These are phyloP conservation scores for Craniophora ligustri DNA, from an alignment of 2,888 invertebrate species.

Conservation along the genomic window DNA sequence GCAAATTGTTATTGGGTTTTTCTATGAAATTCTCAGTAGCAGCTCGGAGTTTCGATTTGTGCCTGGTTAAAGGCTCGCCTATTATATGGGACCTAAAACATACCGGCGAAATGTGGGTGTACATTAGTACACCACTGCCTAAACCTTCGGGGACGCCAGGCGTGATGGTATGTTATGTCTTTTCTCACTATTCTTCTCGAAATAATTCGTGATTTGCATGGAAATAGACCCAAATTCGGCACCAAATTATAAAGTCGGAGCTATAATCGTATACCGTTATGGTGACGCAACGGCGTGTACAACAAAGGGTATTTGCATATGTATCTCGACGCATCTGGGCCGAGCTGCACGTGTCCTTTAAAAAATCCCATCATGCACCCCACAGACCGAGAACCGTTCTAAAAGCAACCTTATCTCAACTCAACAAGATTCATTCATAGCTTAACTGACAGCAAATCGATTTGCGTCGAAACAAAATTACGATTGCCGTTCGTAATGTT, in stretches of 20 bases:
- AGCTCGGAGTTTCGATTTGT: too few relatives aligned
- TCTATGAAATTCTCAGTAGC: too few relatives aligned
- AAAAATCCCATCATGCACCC: conserved; percentile 29
- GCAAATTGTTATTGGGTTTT: too few relatives aligned
- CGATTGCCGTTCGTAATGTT: conserved; percentile 37
- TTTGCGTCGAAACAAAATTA: conserved; percentile 49
- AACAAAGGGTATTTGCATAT: conserved; percentile 85
- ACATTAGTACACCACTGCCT: too few relatives aligned
- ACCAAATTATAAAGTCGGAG: conserved; percentile 53
- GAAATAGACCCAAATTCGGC: conserved; percentile 50
- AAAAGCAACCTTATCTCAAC: conserved; percentile 38
- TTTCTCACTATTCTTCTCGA: conserved; percentile 7
- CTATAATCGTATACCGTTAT: conserved; percentile 73
- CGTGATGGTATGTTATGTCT: too few relatives aligned
- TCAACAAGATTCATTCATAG: conserved; percentile 17
- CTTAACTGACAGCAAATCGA: conserved; percentile 28
- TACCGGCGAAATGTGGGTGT: too few relatives aligned
- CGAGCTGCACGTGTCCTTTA: conserved; percentile 57
- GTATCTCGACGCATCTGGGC: conserved; percentile 74
- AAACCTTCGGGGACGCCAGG: too few relatives aligned
- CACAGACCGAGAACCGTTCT: conserved; percentile 6
- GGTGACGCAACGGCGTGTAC: conserved; percentile 75
- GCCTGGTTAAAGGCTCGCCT: too few relatives aligned
- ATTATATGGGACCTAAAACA: too few relatives aligned
- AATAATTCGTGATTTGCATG: conserved; percentile 1